These are phyloP conservation scores for Helarctos malayanus DNA, from an alignment of 2,797 vertebrate species.

Conservation along the genomic window DNA sequence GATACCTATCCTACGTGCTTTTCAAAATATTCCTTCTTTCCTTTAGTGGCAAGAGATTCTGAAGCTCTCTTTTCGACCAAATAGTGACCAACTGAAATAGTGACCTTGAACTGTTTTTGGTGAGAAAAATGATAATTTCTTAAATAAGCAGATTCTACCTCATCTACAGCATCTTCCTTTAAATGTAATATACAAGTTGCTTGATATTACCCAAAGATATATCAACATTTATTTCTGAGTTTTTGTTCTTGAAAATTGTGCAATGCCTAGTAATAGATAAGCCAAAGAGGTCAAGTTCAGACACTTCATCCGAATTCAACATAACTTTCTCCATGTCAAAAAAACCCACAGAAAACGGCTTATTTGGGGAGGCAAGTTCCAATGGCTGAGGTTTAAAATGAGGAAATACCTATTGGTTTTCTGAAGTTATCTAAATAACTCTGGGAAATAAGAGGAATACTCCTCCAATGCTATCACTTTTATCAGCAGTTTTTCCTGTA, in stretches of 20 bases:
- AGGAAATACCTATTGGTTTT: not conserved
- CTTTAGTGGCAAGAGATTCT: not conserved
- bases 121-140: not conserved
- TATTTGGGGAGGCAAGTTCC: not conserved
- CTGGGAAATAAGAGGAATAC: not conserved
- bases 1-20: not conserved
- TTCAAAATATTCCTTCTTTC: slow-evolving; percentile 27
- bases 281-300: not conserved
- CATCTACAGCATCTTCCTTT: not conserved
- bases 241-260: not conserved
- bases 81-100: not conserved
- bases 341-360: not conserved
- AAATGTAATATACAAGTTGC: not conserved
- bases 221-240: not conserved
- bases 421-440: not conserved
- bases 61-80: not conserved
- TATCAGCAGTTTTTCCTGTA: not conserved
- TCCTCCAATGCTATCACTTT: not conserved
- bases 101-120: not conserved
- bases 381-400: not conserved
- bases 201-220: not conserved
- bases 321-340: not conserved
- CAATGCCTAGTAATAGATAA: not conserved
- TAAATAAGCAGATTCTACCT: not conserved
- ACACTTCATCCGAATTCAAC: not conserved